phyloP scores from a whole-genome alignment of 2,888 invertebrate genomes.

The Parnassius apollo region DNA sequence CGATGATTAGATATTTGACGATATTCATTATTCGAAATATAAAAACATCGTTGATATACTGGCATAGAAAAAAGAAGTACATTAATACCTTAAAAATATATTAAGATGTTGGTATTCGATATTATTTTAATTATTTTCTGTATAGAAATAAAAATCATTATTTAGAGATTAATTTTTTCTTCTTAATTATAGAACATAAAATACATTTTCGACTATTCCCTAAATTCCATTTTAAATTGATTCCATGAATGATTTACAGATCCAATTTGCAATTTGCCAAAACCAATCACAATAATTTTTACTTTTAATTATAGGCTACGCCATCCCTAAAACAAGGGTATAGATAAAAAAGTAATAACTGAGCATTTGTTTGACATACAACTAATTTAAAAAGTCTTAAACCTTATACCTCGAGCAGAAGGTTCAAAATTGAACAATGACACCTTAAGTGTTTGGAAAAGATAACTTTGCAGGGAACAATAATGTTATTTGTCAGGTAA shows the following conservation, averaged over 20 bases:
- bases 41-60: too few relatives aligned
- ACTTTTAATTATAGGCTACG: conserved; percentile 68
- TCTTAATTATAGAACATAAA: conserved; percentile 2
- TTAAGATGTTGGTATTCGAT: too few relatives aligned
- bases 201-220: neutral
- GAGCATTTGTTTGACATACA: conserved; percentile 23
- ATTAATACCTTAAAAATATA: too few relatives aligned
- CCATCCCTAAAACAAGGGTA: conserved; percentile 43
- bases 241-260: conserved; percentile 41
- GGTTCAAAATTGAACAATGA: conserved; percentile 13
- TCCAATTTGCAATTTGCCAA: conserved; percentile 76
- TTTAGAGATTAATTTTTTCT: neutral
- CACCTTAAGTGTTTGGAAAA: neutral
- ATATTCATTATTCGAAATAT: too few relatives aligned
- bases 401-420: conserved; percentile 5
- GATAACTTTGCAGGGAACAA: conserved; percentile 38
- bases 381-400: neutral
- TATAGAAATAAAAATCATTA: conserved; percentile 2
- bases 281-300: conserved; percentile 78
- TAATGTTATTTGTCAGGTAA: conserved; percentile 69
- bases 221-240: conserved; percentile 25
- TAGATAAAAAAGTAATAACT: conserved; percentile 37
- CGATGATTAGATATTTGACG: too few relatives aligned
- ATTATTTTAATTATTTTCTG: neutral
- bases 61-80: too few relatives aligned